Evolutionary conservation across 2,113 vertebrate genomes (phyloP), one percentile per base, ranked within the genome.

Genomic region (Cephalopholis sonnerati): DNA sequence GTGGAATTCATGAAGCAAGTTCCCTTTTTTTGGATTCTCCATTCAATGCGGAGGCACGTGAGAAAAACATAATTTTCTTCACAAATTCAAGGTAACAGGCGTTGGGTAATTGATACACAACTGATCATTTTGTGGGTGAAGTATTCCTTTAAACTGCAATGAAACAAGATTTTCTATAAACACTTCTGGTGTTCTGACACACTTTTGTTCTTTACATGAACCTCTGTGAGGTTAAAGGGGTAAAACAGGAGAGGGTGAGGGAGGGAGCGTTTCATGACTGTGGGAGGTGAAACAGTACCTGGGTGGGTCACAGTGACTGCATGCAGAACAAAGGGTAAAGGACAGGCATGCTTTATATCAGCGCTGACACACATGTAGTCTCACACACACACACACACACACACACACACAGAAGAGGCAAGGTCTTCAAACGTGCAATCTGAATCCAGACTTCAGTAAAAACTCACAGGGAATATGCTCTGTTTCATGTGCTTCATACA

Each of bases 231-330:
- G 53, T n/a, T 50, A 79, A 83, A 25, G 24, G 3, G 44, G 18
- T 24, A 20, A n/a, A 12, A 64, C 46, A 32, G 32, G 50, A 59
- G 57, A 15, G 53, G 12, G 55, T 22, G 55, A 79, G 25, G 24
- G 53, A 54, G 29, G 36, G 78, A 24, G 25, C 39, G 41, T 17
- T 44, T 70, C 13, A 8, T 55, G 69, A 62, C 70, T 76, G 51
- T 64, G 41, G 65, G 68, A 81, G 18, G 55, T 79, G 50, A 68
- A 89, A 88, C 78, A 82, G 83, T 86, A 92, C 89, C 90, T 93
- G 85, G 54, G 79, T 64, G 74, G 76, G 67, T 93, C 89, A 90
- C 66, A 5, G 46, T 82, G 85, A 88, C 87, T 92, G 90, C 88
- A 91, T 89, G 89, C 87, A 82, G 88, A 72, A 63, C 71, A 86